Evolutionary conservation across 1,140 invertebrate genomes (phyloP).

Genomic region (Gonatopus flavifemur): DNA sequence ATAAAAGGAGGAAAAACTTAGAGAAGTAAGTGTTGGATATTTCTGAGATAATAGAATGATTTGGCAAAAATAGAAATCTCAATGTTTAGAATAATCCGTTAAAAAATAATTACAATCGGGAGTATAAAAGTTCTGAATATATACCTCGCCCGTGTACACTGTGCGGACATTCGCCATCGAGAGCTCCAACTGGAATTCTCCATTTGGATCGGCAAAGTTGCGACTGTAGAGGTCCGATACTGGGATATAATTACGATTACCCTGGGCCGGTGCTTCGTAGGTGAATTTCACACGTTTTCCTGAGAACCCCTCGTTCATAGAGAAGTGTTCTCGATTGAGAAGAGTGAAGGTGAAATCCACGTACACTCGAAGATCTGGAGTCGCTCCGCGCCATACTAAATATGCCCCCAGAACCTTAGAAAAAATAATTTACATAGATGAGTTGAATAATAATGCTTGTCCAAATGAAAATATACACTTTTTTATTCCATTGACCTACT

Average conservation of each 20-base stretch:
- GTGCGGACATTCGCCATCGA: conserved; percentile 77
- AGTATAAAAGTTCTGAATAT: conserved; percentile 64
- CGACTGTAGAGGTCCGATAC: conserved; percentile 74
- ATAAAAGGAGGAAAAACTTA: no score
- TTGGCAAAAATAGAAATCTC: neutral
- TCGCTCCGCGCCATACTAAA: conserved; percentile 76
- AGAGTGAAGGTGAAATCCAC: conserved; percentile 85
- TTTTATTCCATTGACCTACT: no score
- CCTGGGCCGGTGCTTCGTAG: conserved; percentile 73
- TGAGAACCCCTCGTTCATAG: conserved; percentile 79
- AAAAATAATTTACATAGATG: no score
- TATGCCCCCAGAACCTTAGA: conserved; percentile 73
- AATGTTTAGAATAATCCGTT: conserved; percentile 42
- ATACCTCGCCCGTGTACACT: conserved; percentile 74
- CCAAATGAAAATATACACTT: no score
- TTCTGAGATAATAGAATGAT: neutral
- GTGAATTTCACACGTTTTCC: conserved; percentile 81
- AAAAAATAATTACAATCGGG: no score
- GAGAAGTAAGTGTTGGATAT: no score
- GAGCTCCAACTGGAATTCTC: conserved; percentile 81
- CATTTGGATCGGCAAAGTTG: conserved; percentile 80
- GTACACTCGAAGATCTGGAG: conserved; percentile 74
- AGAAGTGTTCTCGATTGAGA: conserved; percentile 84
- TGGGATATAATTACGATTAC: conserved; percentile 78
- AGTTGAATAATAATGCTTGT: no score